phyloP scores from a whole-genome alignment of 1,140 invertebrate genomes.

The fruit fly (Drosophila melanogaster) region Release_6_plus_ISO1_MT NT_037436.4:1034501-1035000 shows the following conservation, averaged over 20 bases:
- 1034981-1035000: no score
- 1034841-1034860: slow-evolving; percentile 30
- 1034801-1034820: slow-evolving; percentile 3
- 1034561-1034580: slow-evolving; percentile 30
- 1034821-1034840: slow-evolving; percentile 5
- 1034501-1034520: slow-evolving; percentile 19
- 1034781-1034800: neutral
- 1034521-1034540: slow-evolving; percentile 1
- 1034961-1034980: no score
- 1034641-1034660: slow-evolving; percentile 41
- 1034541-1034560: slow-evolving; percentile 23
- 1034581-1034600: slow-evolving; percentile 7
- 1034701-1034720: slow-evolving; percentile 52
- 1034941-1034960: no score
- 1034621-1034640: slow-evolving; percentile 45
- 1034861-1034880: slow-evolving; percentile 14
- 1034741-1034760: neutral
- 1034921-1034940: no score
- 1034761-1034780: slow-evolving; percentile 14
- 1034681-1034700: slow-evolving; percentile 69
- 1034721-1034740: slow-evolving; percentile 3
- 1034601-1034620: slow-evolving; percentile 25
- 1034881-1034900: neutral
- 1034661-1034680: slow-evolving; percentile 48
- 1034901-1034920: no score